Evolutionary conservation across 2,888 invertebrate species (phyloP).

Genomic region (Phoronis australis): DNA sequence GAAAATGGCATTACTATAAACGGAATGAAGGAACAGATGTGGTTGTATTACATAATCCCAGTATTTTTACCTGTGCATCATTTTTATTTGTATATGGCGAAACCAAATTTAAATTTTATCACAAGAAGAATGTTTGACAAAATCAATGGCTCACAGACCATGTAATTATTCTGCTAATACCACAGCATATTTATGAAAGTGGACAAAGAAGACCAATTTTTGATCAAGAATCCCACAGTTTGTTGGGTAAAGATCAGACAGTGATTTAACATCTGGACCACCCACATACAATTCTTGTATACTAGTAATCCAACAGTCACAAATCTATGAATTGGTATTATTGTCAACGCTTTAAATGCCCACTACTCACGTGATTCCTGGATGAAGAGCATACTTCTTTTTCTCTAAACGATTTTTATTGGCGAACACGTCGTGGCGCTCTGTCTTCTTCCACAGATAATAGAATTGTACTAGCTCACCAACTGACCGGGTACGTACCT

Average conservation of each 20-base stretch:
- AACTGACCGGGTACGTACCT: constrained; percentile 85
- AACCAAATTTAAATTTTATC: background rate
- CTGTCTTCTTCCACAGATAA: constrained; percentile 95
- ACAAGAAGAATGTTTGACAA: background rate
- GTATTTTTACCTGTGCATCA: too few relatives aligned
- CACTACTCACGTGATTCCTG: constrained; percentile 71
- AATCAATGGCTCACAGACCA: background rate
- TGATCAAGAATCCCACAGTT: background rate
- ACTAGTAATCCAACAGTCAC: too few relatives aligned
- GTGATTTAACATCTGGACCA: background rate
- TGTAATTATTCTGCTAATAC: background rate
- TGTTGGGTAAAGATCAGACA: background rate
- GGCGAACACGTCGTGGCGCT: constrained; percentile 84
- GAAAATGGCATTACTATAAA: too few relatives aligned
- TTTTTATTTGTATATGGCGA: too few relatives aligned
- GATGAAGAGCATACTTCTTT: constrained; percentile 85
- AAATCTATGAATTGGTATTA: too few relatives aligned
- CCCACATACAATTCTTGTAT: background rate
- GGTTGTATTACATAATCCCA: too few relatives aligned
- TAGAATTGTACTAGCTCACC: constrained; percentile 93
- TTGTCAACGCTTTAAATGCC: background rate
- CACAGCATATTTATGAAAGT: background rate
- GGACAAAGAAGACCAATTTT: too few relatives aligned
- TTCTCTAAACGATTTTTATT: constrained; percentile 81
- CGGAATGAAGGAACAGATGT: too few relatives aligned